Evolutionary conservation across 2,113 vertebrate species (phyloP).

Genomic region (Aegypius monachus): DNA sequence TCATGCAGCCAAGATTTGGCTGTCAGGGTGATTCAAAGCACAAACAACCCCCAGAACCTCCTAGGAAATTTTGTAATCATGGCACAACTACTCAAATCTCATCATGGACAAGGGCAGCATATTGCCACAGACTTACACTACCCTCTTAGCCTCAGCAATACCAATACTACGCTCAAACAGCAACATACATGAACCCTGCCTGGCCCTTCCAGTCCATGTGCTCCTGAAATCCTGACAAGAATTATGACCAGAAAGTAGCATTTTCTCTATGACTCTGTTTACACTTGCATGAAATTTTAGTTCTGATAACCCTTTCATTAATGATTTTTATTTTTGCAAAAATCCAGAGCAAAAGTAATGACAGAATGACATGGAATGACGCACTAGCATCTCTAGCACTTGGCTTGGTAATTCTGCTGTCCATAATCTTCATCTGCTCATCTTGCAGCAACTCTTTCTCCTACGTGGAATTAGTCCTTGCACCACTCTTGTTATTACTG

Average conservation of each 20-base stretch:
- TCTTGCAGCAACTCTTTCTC: not conserved
- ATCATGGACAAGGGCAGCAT: not conserved
- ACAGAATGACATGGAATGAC: not conserved
- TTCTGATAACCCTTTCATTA: not conserved
- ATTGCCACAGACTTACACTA: not conserved
- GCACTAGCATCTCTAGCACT: not conserved
- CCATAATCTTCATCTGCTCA: not conserved
- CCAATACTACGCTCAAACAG: not conserved
- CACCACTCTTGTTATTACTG: not conserved
- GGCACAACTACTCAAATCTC: not conserved
- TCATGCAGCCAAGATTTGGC: not conserved
- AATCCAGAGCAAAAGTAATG: not conserved
- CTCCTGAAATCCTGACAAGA: not conserved
- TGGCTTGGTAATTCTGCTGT: not conserved
- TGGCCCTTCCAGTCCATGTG: not conserved
- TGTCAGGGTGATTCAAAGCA: not conserved
- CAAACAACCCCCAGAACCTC: not conserved
- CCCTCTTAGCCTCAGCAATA: not conserved
- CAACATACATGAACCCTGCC: not conserved
- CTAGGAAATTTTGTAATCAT: not conserved
- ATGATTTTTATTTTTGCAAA: not conserved
- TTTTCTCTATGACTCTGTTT: not conserved
- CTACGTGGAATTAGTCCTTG: not conserved
- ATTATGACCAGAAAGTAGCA: not conserved
- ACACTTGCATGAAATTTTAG: not conserved